phyloP scores from a whole-genome alignment of 2,888 invertebrate species.

The Rutpela maculata region DNA sequence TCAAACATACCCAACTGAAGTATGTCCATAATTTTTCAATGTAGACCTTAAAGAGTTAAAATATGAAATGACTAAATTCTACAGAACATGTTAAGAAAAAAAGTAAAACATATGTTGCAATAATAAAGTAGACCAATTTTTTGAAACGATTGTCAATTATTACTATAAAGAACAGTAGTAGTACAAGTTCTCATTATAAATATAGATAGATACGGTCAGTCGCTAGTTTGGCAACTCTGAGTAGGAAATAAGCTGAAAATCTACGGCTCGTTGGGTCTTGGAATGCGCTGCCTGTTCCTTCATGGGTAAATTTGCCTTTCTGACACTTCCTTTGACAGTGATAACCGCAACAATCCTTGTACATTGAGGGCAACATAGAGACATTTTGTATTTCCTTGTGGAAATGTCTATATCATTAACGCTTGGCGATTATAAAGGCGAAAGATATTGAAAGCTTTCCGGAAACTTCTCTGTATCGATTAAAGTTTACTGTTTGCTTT shows the following conservation, averaged over 20 bases:
- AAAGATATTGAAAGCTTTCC: slow-evolving; percentile 3
- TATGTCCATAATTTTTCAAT: no score
- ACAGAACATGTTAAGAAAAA: no score
- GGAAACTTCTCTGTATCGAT: neutral
- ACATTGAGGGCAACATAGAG: slow-evolving; percentile 13
- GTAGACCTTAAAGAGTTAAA: no score
- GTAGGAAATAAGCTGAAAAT: neutral
- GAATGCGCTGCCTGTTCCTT: slow-evolving; percentile 31
- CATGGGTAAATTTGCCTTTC: slow-evolving; percentile 39
- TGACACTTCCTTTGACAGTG: slow-evolving; percentile 46
- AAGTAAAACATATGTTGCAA: no score
- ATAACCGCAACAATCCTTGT: slow-evolving; percentile 20
- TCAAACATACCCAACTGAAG: no score
- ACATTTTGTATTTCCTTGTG: slow-evolving; percentile 38
- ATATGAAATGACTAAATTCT: no score
- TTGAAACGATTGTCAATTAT: no score
- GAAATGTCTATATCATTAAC: slow-evolving; percentile 30
- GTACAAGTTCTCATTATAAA: neutral
- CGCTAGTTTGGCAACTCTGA: neutral
- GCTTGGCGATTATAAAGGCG: neutral
- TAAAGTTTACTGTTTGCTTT: slow-evolving; percentile 12
- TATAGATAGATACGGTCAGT: neutral
- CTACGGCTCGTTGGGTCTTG: neutral
- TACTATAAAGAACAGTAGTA: no score
- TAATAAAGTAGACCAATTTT: no score